These are phyloP conservation scores for Candoia aspera DNA, from an alignment of 2,113 vertebrate species.

Conservation along the genomic window DNA sequence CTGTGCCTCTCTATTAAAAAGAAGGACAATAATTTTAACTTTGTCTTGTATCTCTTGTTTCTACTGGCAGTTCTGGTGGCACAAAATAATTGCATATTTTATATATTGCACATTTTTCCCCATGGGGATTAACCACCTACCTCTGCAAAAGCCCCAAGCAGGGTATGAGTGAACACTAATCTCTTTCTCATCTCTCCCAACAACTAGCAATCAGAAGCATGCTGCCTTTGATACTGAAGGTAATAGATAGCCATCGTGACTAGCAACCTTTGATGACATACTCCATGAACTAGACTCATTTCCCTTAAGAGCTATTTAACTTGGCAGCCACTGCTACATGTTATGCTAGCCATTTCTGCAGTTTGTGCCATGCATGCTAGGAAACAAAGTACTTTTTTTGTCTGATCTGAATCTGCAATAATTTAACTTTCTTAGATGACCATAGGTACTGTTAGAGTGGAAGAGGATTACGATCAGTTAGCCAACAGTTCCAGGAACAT, in stretches of 20 bases:
- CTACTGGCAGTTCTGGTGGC: neutral
- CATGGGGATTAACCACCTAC: neutral
- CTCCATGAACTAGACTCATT: neutral
- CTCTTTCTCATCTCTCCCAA: neutral
- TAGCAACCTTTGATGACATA: neutral
- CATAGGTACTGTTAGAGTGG: neutral
- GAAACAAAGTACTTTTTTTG: neutral
- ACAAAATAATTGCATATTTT: neutral
- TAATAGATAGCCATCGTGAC: neutral
- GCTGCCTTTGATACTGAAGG: neutral
- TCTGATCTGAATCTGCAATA: neutral
- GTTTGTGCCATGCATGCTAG: neutral
- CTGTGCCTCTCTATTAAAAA: neutral
- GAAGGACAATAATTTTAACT: neutral
- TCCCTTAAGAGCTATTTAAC: neutral
- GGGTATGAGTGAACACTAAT: neutral
- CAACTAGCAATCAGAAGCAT: neutral
- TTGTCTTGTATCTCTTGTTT: neutral
- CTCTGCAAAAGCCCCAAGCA: neutral
- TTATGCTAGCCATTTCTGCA: neutral
- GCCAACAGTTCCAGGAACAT: neutral
- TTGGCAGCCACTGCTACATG: neutral
- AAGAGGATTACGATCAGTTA: neutral
- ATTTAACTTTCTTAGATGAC: neutral
- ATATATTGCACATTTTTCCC: neutral